Evolutionary conservation across 2,113 vertebrate species (phyloP).

Genomic region (Aphyosemion australe): DNA sequence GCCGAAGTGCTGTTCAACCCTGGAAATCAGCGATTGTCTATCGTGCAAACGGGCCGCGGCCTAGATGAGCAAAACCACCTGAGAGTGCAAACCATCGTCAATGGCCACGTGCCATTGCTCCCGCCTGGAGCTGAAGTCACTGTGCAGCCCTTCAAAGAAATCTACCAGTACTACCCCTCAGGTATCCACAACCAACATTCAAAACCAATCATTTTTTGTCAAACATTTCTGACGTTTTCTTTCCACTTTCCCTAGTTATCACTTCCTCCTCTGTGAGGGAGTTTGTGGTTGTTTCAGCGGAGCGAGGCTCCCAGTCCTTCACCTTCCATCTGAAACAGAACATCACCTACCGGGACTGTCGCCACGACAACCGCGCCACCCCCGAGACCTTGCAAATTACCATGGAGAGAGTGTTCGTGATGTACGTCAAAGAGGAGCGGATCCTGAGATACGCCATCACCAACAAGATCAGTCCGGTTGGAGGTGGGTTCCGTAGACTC

Average conservation of each 20-base stretch:
- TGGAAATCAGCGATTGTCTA: slow-evolving; percentile 81
- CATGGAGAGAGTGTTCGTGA: slow-evolving; percentile 84
- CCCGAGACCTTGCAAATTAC: slow-evolving; percentile 79
- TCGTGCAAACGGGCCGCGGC: slow-evolving; percentile 85
- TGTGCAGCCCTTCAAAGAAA: slow-evolving; percentile 87
- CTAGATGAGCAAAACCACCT: slow-evolving; percentile 89
- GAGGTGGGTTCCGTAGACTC: slow-evolving; percentile 73
- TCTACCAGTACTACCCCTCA: slow-evolving; percentile 88
- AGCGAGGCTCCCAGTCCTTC: slow-evolving; percentile 78
- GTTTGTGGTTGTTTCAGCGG: slow-evolving; percentile 76
- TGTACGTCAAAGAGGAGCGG: slow-evolving; percentile 86
- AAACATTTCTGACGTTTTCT: neutral
- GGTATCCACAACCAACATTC: slow-evolving; percentile 71
- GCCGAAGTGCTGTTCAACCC: slow-evolving; percentile 89
- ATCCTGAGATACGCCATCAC: slow-evolving; percentile 90
- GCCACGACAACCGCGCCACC: slow-evolving; percentile 51
- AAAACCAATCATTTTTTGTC: neutral
- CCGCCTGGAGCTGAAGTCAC: slow-evolving; percentile 79
- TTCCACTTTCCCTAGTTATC: slow-evolving; percentile 62
- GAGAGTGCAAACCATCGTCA: slow-evolving; percentile 83
- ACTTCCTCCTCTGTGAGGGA: slow-evolving; percentile 84
- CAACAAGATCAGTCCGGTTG: slow-evolving; percentile 84
- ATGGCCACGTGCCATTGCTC: slow-evolving; percentile 85
- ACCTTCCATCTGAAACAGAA: slow-evolving; percentile 89
- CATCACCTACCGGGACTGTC: slow-evolving; percentile 84